Percentiles rank a stretch among this genome's conserved stretches.
Conservation (phyloP, 1,140 invertebrate genomes). For the Cydia strobilella region DNA sequence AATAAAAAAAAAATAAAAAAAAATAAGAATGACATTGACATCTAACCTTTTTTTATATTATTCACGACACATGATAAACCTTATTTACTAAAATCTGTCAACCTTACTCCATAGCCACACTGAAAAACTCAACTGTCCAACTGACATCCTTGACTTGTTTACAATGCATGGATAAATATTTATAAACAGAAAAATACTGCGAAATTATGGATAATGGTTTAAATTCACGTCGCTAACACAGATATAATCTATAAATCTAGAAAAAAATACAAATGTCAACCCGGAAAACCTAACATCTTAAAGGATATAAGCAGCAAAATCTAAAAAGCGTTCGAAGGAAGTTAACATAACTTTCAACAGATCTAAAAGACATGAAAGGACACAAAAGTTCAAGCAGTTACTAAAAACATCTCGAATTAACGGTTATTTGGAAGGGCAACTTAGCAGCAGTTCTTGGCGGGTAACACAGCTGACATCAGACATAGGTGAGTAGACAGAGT, state of each 20-base stretch:
- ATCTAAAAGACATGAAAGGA: constrained; percentile 41
- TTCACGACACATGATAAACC: neutral
- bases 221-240: no score
- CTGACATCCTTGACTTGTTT: neutral
- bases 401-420: no score
- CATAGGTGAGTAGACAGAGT: constrained; percentile 30
- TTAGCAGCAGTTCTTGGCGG: neutral
- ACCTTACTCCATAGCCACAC: neutral
- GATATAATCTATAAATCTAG: no score
- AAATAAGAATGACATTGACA: no score
- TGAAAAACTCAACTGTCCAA: neutral
- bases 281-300: neutral
- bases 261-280: neutral
- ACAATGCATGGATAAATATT: neutral
- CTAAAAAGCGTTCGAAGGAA: neutral
- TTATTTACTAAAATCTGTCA: neutral
- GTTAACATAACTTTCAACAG: constrained; percentile 25
- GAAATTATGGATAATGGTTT: neutral
- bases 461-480: constrained; percentile 39
- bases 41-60: neutral
- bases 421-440: constrained; percentile 39
- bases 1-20: no score
- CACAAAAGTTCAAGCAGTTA: no score
- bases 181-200: neutral
- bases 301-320: neutral